Conservation (phyloP, 2,113 vertebrate species). For the Ciconia maguari region DNA sequence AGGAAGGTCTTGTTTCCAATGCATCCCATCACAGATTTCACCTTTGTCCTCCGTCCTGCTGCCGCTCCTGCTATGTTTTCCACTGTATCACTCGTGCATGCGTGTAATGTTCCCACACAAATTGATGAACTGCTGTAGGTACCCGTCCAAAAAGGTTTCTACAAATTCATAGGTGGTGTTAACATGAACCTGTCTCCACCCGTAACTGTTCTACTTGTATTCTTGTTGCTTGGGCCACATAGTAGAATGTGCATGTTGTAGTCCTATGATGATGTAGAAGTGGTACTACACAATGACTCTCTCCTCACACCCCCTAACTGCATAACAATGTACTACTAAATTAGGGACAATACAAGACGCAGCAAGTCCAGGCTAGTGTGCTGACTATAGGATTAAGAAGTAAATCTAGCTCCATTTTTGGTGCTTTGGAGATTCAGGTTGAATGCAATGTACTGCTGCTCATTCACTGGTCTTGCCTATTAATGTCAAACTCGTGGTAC, state of each 20-base stretch:
- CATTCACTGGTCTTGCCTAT: constrained; percentile 74
- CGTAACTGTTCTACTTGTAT: constrained; percentile 78
- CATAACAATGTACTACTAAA: constrained; percentile 70
- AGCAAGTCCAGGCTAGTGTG: constrained; percentile 71
- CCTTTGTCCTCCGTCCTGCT: constrained; percentile 77
- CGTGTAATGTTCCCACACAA: constrained; percentile 72
- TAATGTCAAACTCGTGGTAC: constrained; percentile 71
- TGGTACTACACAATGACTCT: constrained; percentile 78
- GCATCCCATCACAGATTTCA: constrained; percentile 70
- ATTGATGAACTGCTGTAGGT: constrained; percentile 76
- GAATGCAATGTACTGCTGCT: constrained; percentile 68
- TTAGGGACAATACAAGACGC: constrained; percentile 66
- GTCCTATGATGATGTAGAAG: constrained; percentile 84
- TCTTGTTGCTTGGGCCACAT: constrained; percentile 84
- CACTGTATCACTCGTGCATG: constrained; percentile 83
- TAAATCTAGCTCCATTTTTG: constrained; percentile 72
- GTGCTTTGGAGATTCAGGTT: constrained; percentile 71
- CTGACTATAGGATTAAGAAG: constrained; percentile 62
- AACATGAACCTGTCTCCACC: constrained; percentile 74
- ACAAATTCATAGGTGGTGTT: constrained; percentile 86
- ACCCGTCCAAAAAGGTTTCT: constrained; percentile 75
- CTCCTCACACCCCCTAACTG: constrained; percentile 62
- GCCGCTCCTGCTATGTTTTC: constrained; percentile 66
- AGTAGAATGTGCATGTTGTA: constrained; percentile 93
- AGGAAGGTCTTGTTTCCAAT: constrained; percentile 70